A percentile compares a stretch with the other conserved stretches of the same genome.
These are phyloP conservation scores for Pheosia gnoma DNA, from an alignment of 2,888 invertebrate species.

Conservation along the genomic window DNA sequence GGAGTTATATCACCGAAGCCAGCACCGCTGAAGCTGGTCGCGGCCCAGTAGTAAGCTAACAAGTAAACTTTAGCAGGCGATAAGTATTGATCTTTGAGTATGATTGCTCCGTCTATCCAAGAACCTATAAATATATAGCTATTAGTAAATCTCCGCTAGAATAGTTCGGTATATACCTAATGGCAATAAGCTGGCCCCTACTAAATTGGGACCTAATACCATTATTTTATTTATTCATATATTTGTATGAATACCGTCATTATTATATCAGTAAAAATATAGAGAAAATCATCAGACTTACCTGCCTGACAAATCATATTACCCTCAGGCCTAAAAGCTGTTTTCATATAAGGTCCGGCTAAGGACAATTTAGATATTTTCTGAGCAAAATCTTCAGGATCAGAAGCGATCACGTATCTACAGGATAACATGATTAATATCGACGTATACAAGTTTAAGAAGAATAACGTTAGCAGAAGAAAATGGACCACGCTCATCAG, in stretches of 20 bases:
- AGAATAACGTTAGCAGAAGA: slow-evolving; percentile 72
- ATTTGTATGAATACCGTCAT: too few species aligned
- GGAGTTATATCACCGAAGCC: slow-evolving; percentile 80
- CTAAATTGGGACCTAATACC: too few species aligned
- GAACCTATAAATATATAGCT: slow-evolving; percentile 51
- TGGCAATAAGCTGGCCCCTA: too few species aligned
- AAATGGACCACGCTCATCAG: slow-evolving; percentile 79
- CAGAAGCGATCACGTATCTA: slow-evolving; percentile 59
- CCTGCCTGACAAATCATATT: slow-evolving; percentile 72
- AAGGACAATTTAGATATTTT: slow-evolving; percentile 48
- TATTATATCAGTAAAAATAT: too few species aligned
- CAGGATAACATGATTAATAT: slow-evolving; percentile 72
- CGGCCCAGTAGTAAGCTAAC: slow-evolving; percentile 77
- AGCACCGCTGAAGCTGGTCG: slow-evolving; percentile 73
- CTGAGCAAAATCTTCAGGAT: slow-evolving; percentile 50
- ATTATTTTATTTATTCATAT: too few species aligned
- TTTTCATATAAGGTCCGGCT: slow-evolving; percentile 52
- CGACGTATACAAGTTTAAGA: slow-evolving; percentile 74
- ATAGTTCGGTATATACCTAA: too few species aligned
- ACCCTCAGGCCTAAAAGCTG: slow-evolving; percentile 58
- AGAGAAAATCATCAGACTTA: slow-evolving; percentile 25
- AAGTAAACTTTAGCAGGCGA: slow-evolving; percentile 68
- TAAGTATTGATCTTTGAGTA: slow-evolving; percentile 52
- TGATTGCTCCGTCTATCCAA: slow-evolving; percentile 67
- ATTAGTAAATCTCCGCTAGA: background rate